A percentile compares a stretch with the other conserved stretches of the same genome.
Evolutionary conservation across 1,140 invertebrate genomes (phyloP).

Genomic region (Drepana arcuata): DNA sequence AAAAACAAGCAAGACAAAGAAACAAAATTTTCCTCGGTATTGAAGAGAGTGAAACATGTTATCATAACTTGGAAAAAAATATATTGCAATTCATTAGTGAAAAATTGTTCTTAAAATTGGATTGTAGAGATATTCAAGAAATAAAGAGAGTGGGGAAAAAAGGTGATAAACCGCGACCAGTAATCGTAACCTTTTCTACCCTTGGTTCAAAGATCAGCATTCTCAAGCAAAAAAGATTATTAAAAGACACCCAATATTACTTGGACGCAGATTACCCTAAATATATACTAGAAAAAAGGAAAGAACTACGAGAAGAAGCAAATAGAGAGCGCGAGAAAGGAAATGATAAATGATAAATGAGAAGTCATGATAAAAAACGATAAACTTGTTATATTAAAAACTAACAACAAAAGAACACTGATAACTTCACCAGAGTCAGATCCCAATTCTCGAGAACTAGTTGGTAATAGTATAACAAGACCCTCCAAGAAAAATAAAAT

Average conservation of each 20-base stretch:
- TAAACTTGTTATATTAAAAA: slow-evolving; percentile 10
- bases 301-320: slow-evolving; percentile 10
- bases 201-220: slow-evolving; percentile 12
- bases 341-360: no score
- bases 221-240: slow-evolving; percentile 6
- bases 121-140: no score
- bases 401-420: slow-evolving; percentile 4
- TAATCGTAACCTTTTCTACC: slow-evolving; percentile 10
- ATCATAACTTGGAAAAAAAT: background rate
- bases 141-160: slow-evolving; percentile 12
- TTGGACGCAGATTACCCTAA: slow-evolving; percentile 13
- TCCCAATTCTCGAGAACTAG: no score
- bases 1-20: slow-evolving; percentile 2
- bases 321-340: slow-evolving; percentile 11
- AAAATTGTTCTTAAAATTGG: background rate
- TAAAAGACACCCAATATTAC: slow-evolving; percentile 6
- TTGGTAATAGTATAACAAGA: slow-evolving; percentile 4
- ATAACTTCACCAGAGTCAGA: slow-evolving; percentile 1
- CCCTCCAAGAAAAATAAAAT: slow-evolving; percentile 16
- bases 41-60: slow-evolving; percentile 10
- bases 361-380: slow-evolving; percentile 10
- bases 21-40: slow-evolving; percentile 2
- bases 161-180: slow-evolving; percentile 8
- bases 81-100: background rate
- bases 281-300: slow-evolving; percentile 7